Percentiles rank a stretch among this genome's conserved stretches.
These are phyloP conservation scores for Patiria miniata DNA, from an alignment of 35 echinoderm and acorn worm species.

Conservation along the genomic window DNA sequence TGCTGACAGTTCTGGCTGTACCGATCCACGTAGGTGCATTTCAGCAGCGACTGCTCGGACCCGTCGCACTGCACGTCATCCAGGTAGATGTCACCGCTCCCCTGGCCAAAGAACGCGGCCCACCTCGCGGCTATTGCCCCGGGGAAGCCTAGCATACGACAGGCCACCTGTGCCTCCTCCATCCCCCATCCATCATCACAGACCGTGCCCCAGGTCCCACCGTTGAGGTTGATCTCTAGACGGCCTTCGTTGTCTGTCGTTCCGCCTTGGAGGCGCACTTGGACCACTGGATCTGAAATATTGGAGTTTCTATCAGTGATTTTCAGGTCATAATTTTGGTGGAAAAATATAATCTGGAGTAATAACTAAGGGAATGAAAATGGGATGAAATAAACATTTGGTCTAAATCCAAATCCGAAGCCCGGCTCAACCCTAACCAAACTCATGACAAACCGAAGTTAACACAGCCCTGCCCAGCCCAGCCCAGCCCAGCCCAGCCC, in stretches of 20 bases:
- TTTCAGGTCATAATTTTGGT: too few species aligned
- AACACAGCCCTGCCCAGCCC: too few species aligned
- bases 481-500: too few species aligned
- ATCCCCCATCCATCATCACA: slow-evolving; percentile 56
- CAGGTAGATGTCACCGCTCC: slow-evolving; percentile 32
- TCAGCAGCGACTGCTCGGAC: background rate
- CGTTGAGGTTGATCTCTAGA: slow-evolving; percentile 39
- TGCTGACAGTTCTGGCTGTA: slow-evolving; percentile 22
- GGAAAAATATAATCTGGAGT: too few species aligned
- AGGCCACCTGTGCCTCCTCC: slow-evolving; percentile 45
- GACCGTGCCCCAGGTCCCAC: slow-evolving; percentile 51
- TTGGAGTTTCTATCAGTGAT: background rate
- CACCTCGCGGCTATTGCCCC: background rate
- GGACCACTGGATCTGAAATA: background rate
- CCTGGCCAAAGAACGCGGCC: background rate
- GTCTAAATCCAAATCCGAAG: too few species aligned
- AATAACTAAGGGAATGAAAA: background rate
- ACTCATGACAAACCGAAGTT: too few species aligned
- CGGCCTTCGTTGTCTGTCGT: slow-evolving; percentile 42
- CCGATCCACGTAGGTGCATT: background rate
- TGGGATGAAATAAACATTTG: background rate
- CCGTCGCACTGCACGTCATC: slow-evolving; percentile 49
- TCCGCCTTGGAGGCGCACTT: slow-evolving; percentile 43
- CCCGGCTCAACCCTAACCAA: too few species aligned
- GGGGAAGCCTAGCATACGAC: slow-evolving; percentile 44